A percentile compares a stretch with the other conserved stretches of the same genome.
These are phyloP conservation scores for Apodemia mormo DNA, from an alignment of 2,888 invertebrate species.

Conservation along the genomic window DNA sequence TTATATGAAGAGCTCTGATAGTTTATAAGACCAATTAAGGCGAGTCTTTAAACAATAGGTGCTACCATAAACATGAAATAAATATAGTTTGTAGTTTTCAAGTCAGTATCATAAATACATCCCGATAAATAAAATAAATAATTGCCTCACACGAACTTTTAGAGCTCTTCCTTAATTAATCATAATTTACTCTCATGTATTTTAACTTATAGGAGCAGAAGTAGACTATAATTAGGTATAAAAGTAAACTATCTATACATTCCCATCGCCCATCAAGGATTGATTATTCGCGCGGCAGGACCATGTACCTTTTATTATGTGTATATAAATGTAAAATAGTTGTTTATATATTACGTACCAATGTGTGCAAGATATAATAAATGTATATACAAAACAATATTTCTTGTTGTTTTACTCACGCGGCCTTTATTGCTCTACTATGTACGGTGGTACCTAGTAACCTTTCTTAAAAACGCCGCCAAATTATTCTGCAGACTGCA, in stretches of 20 bases:
- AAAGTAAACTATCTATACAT: conserved; percentile 53
- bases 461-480: too few relatives aligned
- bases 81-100: too few relatives aligned
- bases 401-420: conserved; percentile 29
- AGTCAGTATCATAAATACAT: too few relatives aligned
- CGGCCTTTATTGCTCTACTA: background rate
- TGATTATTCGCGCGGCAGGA: conserved; percentile 31
- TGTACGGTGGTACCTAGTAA: too few relatives aligned
- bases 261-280: conserved; percentile 51
- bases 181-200: background rate
- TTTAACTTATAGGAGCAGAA: background rate
- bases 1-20: too few relatives aligned
- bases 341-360: conserved; percentile 66
- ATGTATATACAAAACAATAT: conserved; percentile 66
- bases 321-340: conserved; percentile 65
- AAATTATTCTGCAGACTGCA: too few relatives aligned
- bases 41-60: too few relatives aligned
- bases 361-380: conserved; percentile 74
- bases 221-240: background rate
- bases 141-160: too few relatives aligned
- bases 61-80: too few relatives aligned
- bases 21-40: too few relatives aligned
- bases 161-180: background rate
- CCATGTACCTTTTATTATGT: conserved; percentile 35
- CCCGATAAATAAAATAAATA: too few relatives aligned